Percentiles rank a stretch among this genome's conserved stretches.
These are phyloP conservation scores for Scrobipalpa atriplicella DNA, from an alignment of 2,888 invertebrate genomes.

Conservation along the genomic window DNA sequence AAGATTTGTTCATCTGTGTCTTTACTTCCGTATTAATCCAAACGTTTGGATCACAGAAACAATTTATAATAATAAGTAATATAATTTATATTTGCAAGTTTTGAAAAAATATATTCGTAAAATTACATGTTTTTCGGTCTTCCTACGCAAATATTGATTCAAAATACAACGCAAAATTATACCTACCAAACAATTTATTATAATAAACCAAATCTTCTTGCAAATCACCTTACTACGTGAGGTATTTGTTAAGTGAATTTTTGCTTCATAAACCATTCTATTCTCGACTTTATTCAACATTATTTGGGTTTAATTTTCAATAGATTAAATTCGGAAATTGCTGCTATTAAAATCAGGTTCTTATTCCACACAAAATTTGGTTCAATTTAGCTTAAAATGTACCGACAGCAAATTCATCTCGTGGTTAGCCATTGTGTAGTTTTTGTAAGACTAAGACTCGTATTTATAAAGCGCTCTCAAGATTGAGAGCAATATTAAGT, in stretches of 20 bases:
- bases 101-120: no score
- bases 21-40: no score
- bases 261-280: not conserved
- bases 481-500: no score
- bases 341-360: constrained; percentile 4
- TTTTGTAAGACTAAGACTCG: constrained; percentile 6
- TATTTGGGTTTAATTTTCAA: not conserved
- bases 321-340: not conserved
- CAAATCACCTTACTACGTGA: constrained; percentile 10
- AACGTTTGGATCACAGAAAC: no score
- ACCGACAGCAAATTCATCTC: constrained; percentile 11
- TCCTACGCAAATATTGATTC: constrained; percentile 4
- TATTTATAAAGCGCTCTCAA: no score
- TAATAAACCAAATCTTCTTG: not conserved
- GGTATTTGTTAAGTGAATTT: constrained; percentile 2
- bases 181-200: constrained; percentile 3
- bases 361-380: not conserved
- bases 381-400: not conserved
- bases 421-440: constrained; percentile 18
- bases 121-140: not conserved
- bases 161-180: constrained; percentile 4
- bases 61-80: no score
- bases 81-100: no score
- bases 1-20: no score
- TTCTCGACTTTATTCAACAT: not conserved